These are phyloP conservation scores for Microcebus ravelobensis DNA, from an alignment of 2,113 vertebrate genomes.

Conservation along the genomic window DNA sequence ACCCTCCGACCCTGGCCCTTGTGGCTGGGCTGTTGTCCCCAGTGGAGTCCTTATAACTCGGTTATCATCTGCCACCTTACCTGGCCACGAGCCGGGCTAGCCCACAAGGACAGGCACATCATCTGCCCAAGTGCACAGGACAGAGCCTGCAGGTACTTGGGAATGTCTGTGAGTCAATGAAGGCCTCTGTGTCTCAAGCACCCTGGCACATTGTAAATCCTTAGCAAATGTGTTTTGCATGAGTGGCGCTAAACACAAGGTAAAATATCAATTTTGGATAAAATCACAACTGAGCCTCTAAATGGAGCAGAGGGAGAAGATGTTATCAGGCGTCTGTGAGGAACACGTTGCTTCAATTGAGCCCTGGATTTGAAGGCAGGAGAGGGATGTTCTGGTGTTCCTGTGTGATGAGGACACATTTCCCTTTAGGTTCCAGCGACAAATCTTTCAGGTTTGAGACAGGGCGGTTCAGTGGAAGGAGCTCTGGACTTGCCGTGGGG, in stretches of 20 bases:
- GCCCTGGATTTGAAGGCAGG: neutral
- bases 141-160: neutral
- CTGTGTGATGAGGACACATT: neutral
- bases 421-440: neutral
- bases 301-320: neutral
- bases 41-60: neutral
- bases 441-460: neutral
- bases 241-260: neutral
- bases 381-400: neutral
- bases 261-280: neutral
- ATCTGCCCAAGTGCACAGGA: neutral
- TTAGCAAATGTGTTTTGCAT: neutral
- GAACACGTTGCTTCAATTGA: neutral
- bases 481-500: neutral
- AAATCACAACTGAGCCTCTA: neutral
- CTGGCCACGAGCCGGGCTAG: neutral
- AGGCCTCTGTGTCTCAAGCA: neutral
- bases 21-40: neutral
- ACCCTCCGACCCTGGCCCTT: neutral
- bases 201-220: neutral
- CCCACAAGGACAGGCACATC: neutral
- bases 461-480: neutral
- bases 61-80: rapidly evolving
- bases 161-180: neutral
- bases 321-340: neutral